A percentile compares a stretch with the other conserved stretches of the same genome.
These are phyloP conservation scores for Eulithis prunata DNA, from an alignment of 2,888 invertebrate species.

Conservation along the genomic window DNA sequence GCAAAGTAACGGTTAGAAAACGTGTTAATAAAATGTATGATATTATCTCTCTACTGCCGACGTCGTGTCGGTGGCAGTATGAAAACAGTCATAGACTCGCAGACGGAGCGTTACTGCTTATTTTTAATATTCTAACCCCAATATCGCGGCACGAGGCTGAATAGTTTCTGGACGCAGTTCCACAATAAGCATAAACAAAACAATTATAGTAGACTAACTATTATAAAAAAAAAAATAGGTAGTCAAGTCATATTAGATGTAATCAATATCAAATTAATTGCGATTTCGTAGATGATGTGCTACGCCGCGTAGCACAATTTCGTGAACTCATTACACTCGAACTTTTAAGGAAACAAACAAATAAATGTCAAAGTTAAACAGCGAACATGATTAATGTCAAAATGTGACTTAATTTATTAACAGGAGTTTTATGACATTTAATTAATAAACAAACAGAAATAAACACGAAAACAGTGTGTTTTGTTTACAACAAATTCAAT, in stretches of 20 bases:
- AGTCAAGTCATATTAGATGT: too few relatives aligned
- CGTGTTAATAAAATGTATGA: too few relatives aligned
- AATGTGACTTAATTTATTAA: background rate
- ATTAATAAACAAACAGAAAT: background rate
- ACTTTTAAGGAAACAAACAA: conserved; percentile 4
- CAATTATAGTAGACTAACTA: background rate
- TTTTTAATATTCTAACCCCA: conserved; percentile 32
- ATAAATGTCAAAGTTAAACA: background rate
- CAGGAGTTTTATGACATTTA: conserved; percentile 1
- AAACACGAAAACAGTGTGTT: conserved; percentile 8
- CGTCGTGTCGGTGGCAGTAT: too few relatives aligned
- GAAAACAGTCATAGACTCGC: conserved; percentile 6
- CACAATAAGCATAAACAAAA: background rate
- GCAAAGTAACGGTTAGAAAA: too few relatives aligned
- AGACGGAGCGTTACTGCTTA: conserved; percentile 17
- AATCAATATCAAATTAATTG: background rate
- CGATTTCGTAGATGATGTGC: conserved; percentile 9
- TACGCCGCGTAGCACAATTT: conserved; percentile 18
- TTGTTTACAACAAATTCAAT: conserved; percentile 23
- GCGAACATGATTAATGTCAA: background rate
- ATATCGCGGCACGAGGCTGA: conserved; percentile 12
- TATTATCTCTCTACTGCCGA: too few relatives aligned
- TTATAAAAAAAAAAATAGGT: too few relatives aligned
- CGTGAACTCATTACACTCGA: background rate
- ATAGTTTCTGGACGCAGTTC: background rate